phyloP scores from a whole-genome alignment of 2,888 invertebrate genomes.

The Gnatocerus cornutus region DNA sequence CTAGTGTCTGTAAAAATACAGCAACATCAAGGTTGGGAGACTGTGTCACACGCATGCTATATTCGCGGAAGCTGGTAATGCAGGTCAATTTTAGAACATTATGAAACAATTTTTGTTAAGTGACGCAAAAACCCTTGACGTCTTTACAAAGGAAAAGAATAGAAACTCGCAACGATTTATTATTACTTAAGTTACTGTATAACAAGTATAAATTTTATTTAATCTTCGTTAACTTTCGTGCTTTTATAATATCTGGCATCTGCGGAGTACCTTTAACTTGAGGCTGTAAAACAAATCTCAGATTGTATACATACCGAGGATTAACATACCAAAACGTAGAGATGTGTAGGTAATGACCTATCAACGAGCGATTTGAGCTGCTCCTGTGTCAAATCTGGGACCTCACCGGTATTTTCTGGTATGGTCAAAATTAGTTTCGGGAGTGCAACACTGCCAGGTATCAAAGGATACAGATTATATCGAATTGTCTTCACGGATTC shows the following conservation, averaged over 20 bases:
- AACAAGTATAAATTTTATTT: conserved; percentile 40
- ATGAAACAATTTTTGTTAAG: conserved; percentile 50
- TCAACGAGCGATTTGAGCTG: conserved; percentile 75
- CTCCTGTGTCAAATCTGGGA: conserved; percentile 69
- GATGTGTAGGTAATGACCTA: conserved; percentile 77
- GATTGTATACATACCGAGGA: not conserved
- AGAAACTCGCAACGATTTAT: conserved; percentile 16
- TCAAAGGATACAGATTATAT: conserved; percentile 87
- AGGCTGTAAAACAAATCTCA: conserved; percentile 57
- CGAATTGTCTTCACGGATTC: conserved; percentile 76
- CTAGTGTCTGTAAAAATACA: conserved; percentile 53
- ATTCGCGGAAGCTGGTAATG: conserved; percentile 49
- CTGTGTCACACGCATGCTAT: conserved; percentile 48
- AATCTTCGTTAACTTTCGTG: conserved; percentile 44
- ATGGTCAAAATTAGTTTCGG: conserved; percentile 76
- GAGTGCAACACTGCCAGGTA: conserved; percentile 82
- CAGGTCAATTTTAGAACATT: conserved; percentile 53
- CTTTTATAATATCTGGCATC: conserved; percentile 46
- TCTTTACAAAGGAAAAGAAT: not conserved
- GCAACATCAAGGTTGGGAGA: conserved; percentile 48
- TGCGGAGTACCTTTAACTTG: conserved; percentile 60
- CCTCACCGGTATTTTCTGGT: conserved; percentile 69
- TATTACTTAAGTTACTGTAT: conserved; percentile 16
- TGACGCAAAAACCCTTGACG: conserved; percentile 41
- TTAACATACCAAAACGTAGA: conserved; percentile 78